Percentiles rank a stretch among this genome's conserved stretches.
These are phyloP conservation scores for Colletes latitarsis DNA, from an alignment of 1,140 invertebrate species.

Conservation along the genomic window DNA sequence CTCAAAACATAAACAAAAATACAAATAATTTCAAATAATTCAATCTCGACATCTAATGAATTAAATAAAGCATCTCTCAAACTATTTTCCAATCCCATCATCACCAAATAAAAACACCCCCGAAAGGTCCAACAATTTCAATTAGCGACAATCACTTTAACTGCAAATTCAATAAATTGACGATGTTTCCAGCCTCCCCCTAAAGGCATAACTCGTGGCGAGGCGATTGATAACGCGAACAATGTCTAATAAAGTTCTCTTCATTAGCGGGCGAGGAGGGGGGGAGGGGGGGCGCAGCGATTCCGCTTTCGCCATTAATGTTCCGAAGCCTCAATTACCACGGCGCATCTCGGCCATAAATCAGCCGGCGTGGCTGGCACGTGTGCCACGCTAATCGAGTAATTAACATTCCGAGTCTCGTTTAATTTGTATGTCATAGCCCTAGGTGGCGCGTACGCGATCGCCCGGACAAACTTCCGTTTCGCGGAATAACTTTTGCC, in stretches of 20 bases:
- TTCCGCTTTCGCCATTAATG: slow-evolving; percentile 47
- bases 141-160: background rate
- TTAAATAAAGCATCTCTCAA: no score
- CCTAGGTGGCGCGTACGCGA: slow-evolving; percentile 23
- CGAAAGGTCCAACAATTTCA: no score
- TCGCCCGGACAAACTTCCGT: slow-evolving; percentile 32
- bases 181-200: background rate
- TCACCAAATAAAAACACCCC: no score
- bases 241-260: slow-evolving; percentile 59
- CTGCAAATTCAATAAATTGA: background rate
- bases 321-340: slow-evolving; percentile 51
- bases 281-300: background rate
- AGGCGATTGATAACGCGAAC: slow-evolving; percentile 55
- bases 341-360: slow-evolving; percentile 48
- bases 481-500: background rate
- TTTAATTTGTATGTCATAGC: slow-evolving; percentile 58
- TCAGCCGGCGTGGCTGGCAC: slow-evolving; percentile 55
- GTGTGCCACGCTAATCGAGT: slow-evolving; percentile 62
- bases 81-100: no score
- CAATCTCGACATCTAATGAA: no score
- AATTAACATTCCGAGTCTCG: slow-evolving; percentile 67
- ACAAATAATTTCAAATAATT: no score
- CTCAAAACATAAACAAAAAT: no score
- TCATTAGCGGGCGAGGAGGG: slow-evolving; percentile 28
- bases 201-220: background rate